phyloP scores from a whole-genome alignment of 2,797 vertebrate species.

The Rhinoraja longicauda region DNA sequence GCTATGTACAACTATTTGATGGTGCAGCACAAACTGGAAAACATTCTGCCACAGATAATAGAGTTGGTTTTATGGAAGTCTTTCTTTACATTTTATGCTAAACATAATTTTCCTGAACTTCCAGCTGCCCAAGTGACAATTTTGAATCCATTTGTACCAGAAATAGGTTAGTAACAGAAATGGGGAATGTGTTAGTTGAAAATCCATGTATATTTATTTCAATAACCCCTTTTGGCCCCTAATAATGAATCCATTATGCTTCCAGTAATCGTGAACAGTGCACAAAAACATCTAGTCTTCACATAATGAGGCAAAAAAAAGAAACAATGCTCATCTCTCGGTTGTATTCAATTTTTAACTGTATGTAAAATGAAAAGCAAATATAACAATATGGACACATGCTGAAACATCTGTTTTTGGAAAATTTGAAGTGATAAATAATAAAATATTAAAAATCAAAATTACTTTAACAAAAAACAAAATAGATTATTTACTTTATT shows the following conservation, averaged over 20 bases:
- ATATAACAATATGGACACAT: neutral
- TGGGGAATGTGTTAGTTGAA: constrained; percentile 58
- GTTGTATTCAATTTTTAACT: neutral
- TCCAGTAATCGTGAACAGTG: neutral
- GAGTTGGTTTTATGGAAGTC: constrained; percentile 61
- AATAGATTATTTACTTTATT: neutral
- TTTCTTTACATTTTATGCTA: constrained; percentile 66
- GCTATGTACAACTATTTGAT: constrained; percentile 56
- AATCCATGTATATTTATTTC: constrained; percentile 50
- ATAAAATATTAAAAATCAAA: constrained; percentile 4
- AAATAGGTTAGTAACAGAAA: constrained; percentile 56
- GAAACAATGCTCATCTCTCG: neutral
- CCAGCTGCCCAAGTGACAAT: constrained; percentile 61
- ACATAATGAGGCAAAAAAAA: neutral
- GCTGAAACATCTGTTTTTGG: neutral
- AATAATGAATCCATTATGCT: constrained; percentile 54
- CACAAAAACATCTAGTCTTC: neutral
- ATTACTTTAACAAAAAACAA: neutral
- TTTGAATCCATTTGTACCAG: constrained; percentile 64
- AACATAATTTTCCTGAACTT: constrained; percentile 66
- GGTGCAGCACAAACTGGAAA: constrained; percentile 58
- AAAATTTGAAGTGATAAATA: neutral
- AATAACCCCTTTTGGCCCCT: constrained; percentile 53
- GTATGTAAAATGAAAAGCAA: neutral
- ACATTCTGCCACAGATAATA: constrained; percentile 64